Evolutionary conservation across 37 sponge, comb jelly and placozoan genomes (phyloP).

Genomic region (Agelas oroides): DNA sequence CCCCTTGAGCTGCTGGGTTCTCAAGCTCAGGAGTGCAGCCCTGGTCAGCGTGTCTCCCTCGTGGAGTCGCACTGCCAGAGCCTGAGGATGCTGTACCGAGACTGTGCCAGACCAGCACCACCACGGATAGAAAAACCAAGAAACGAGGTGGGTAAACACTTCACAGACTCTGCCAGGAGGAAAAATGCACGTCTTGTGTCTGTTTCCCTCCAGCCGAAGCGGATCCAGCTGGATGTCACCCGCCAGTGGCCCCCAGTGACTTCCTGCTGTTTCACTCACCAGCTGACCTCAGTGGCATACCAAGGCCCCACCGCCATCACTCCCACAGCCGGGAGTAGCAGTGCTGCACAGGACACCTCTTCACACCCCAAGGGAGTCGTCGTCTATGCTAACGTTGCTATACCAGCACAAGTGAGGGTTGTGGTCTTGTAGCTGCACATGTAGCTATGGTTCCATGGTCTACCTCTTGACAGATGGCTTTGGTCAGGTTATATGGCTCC

Average conservation of each 20-base stretch:
- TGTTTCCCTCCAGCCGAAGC: slow-evolving; percentile 43
- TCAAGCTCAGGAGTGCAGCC: slow-evolving; percentile 49
- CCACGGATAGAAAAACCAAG: slow-evolving; percentile 62
- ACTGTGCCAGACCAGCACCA: slow-evolving; percentile 91
- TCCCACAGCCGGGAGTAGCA: neutral
- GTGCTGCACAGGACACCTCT: slow-evolving; percentile 1
- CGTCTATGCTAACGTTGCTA: slow-evolving; percentile 56
- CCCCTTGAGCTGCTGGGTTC: slow-evolving; percentile 21
- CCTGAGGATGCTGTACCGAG: slow-evolving; percentile 96
- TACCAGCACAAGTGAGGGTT: slow-evolving; percentile 52
- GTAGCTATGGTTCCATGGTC: too few species aligned
- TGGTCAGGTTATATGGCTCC: too few species aligned
- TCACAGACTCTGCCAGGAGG: too few species aligned
- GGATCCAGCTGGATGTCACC: slow-evolving; percentile 55
- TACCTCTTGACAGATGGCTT: too few species aligned
- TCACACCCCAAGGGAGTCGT: slow-evolving; percentile 67
- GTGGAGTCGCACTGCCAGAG: slow-evolving; percentile 81
- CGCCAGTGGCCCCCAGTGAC: slow-evolving; percentile 73
- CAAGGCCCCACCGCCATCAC: slow-evolving; percentile 55
- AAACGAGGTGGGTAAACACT: slow-evolving; percentile 23
- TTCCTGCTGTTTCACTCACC: slow-evolving; percentile 70
- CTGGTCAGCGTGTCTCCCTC: slow-evolving; percentile 74
- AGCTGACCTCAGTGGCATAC: slow-evolving; percentile 70
- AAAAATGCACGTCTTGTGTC: neutral
- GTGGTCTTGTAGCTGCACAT: too few species aligned